These are phyloP conservation scores for Notiomystis cincta DNA, from an alignment of 2,113 vertebrate genomes.

Conservation along the genomic window DNA sequence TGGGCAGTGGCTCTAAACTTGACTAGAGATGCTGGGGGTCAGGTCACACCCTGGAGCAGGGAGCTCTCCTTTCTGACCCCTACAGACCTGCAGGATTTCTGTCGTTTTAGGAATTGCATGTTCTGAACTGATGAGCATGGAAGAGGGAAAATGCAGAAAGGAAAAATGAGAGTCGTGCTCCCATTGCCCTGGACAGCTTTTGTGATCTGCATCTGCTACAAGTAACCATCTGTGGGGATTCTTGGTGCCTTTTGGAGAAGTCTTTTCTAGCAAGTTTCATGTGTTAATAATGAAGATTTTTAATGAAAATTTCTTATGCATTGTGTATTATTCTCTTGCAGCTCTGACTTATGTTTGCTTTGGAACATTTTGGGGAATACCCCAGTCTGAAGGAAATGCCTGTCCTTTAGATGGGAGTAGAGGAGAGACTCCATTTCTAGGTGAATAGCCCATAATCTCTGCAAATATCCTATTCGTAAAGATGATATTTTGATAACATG, in stretches of 20 bases:
- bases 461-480: neutral
- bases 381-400: neutral
- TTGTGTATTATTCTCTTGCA: neutral
- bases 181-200: neutral
- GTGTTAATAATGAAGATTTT: neutral
- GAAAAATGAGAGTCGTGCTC: neutral
- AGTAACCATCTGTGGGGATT: neutral
- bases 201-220: neutral
- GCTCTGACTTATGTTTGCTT: neutral
- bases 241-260: neutral
- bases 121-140: neutral
- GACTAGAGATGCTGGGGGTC: neutral
- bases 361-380: neutral
- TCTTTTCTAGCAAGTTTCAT: neutral
- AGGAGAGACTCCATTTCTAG: neutral
- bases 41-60: neutral
- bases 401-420: neutral
- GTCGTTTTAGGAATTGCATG: neutral
- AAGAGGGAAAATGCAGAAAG: neutral
- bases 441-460: neutral
- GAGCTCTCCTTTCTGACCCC: neutral
- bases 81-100: neutral
- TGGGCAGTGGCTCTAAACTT: neutral
- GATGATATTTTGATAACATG: neutral
- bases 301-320: neutral